phyloP scores from a whole-genome alignment of 2,113 vertebrate genomes.

The Passer montanus region DNA sequence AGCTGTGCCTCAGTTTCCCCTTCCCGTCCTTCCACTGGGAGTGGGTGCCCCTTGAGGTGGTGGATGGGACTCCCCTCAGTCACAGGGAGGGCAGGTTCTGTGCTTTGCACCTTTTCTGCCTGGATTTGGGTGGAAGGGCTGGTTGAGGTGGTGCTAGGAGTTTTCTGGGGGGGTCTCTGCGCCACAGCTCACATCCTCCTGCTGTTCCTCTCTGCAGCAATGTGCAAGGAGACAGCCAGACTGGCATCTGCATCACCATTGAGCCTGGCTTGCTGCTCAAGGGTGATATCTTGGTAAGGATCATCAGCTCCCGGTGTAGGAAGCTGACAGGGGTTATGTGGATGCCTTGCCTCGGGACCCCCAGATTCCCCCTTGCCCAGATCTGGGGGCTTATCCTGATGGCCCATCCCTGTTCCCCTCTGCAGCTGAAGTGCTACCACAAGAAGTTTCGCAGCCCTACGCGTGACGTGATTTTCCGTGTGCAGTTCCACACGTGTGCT shows the following conservation, averaged over 20 bases:
- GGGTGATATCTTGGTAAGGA: constrained; percentile 95
- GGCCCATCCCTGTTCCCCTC: neutral
- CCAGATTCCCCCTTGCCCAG: neutral
- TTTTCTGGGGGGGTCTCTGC: neutral
- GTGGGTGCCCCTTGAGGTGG: neutral
- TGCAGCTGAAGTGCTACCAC: constrained; percentile 96
- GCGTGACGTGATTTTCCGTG: constrained; percentile 92
- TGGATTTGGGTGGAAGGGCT: neutral
- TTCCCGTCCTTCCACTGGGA: neutral
- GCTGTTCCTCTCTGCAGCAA: constrained; percentile 76
- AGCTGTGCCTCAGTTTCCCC: neutral
- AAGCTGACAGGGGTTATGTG: neutral
- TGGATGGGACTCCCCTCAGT: neutral
- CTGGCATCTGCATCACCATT: constrained; percentile 98
- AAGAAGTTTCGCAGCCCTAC: constrained; percentile 90
- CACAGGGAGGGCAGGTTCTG: neutral
- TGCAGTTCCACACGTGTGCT: constrained; percentile 97
- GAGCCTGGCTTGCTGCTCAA: constrained; percentile 96
- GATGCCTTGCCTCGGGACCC: rapidly evolving
- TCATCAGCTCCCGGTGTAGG: rapidly evolving
- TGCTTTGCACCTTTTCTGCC: neutral
- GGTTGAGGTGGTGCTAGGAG: neutral
- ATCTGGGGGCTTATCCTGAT: neutral
- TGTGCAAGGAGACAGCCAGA: constrained; percentile 95
- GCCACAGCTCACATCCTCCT: neutral